A percentile compares a stretch with the other conserved stretches of the same genome.
These are phyloP conservation scores for Phoxinus dragarum DNA, from an alignment of 2,797 vertebrate genomes.

Conservation along the genomic window DNA sequence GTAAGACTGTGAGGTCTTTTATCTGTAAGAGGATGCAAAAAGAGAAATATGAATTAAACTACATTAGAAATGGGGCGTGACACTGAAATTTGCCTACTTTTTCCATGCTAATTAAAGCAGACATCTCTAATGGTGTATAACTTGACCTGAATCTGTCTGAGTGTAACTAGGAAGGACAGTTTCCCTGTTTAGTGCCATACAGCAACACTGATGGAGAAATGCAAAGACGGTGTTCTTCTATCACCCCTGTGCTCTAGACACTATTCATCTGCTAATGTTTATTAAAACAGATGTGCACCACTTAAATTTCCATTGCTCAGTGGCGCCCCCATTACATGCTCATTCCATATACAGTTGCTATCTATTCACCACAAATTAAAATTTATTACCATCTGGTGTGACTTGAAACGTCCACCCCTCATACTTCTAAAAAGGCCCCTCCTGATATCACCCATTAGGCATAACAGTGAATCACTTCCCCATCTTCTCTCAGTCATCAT, in stretches of 20 bases:
- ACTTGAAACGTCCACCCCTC: background rate
- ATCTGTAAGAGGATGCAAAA: background rate
- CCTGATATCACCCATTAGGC: conserved; percentile 26
- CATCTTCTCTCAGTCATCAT: conserved; percentile 14
- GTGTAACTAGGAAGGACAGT: background rate
- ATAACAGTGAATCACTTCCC: background rate
- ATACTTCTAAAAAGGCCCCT: conserved; percentile 5
- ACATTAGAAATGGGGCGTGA: background rate
- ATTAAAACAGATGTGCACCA: conserved; percentile 30
- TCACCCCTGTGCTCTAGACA: background rate
- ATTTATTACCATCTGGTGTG: conserved; percentile 39
- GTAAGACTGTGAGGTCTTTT: background rate
- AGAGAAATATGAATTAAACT: background rate
- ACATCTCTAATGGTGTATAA: conserved; percentile 27
- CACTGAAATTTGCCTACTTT: conserved; percentile 8
- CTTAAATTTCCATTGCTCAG: conserved; percentile 24
- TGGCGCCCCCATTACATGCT: conserved; percentile 25
- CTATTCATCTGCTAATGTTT: conserved; percentile 41
- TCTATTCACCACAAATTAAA: conserved; percentile 32
- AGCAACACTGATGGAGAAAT: background rate
- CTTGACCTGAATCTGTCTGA: conserved; percentile 29
- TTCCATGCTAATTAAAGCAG: conserved; percentile 35
- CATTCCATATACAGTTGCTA: conserved; percentile 27
- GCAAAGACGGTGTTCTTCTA: background rate
- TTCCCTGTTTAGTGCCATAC: conserved; percentile 21